Percentiles rank a stretch among this genome's conserved stretches.
These are phyloP conservation scores for Eunapius fragilis DNA, from an alignment of 37 sponge, comb jelly and placozoan genomes.

Conservation along the genomic window DNA sequence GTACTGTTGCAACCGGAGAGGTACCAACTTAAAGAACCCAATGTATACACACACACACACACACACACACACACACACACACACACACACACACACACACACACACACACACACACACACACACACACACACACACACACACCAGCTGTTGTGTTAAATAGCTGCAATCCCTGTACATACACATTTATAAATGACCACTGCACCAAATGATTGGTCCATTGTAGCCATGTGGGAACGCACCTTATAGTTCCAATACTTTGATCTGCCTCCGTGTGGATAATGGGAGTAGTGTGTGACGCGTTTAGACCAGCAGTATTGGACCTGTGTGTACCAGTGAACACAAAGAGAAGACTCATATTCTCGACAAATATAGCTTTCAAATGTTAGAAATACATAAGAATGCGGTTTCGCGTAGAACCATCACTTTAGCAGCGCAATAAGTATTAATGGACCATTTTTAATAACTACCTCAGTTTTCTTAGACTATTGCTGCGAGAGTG, in stretches of 20 bases:
- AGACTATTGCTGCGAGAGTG: background rate
- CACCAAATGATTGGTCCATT: background rate
- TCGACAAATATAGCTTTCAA: background rate
- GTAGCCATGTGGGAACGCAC: background rate
- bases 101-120: no score
- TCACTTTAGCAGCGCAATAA: background rate
- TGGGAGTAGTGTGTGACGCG: background rate
- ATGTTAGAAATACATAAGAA: background rate
- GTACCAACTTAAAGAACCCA: no score
- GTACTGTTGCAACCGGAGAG: background rate
- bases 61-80: no score
- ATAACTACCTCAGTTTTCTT: background rate
- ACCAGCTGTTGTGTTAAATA: no score
- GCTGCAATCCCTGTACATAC: no score
- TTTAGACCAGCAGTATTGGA: background rate
- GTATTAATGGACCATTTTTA: background rate
- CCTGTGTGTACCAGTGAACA: background rate
- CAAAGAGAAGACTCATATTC: no score
- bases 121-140: no score
- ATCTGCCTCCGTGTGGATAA: background rate
- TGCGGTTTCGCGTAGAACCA: background rate
- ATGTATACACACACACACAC: no score
- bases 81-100: no score
- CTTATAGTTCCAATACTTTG: background rate
- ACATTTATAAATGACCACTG: background rate